phyloP scores from a whole-genome alignment of 2,113 vertebrate species.

The Gavialis gangeticus region DNA sequence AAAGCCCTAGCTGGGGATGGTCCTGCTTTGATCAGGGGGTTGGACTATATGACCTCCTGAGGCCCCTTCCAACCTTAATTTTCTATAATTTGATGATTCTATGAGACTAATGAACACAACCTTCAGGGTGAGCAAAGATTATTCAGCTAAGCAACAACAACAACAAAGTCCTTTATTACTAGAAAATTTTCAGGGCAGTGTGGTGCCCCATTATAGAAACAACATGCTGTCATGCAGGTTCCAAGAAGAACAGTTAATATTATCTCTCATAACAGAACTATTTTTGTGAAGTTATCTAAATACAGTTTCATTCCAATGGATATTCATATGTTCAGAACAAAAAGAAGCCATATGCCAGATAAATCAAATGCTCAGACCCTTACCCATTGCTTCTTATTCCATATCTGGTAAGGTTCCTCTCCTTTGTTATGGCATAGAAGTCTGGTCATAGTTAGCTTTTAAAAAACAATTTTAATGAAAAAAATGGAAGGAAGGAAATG shows the following conservation, averaged over 20 bases:
- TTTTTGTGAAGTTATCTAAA: not conserved
- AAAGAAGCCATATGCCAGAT: not conserved
- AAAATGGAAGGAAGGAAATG: not conserved
- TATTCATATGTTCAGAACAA: not conserved
- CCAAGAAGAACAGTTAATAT: not conserved
- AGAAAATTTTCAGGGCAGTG: not conserved
- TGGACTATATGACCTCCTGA: too few species aligned
- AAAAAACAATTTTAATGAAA: not conserved
- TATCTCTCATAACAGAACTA: accelerated
- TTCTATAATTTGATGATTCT: too few species aligned
- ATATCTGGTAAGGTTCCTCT: not conserved
- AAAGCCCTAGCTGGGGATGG: too few species aligned
- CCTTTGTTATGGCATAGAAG: not conserved
- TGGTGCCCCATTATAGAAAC: not conserved
- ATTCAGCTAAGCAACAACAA: not conserved
- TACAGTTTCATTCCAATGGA: not conserved
- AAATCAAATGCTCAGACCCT: not conserved
- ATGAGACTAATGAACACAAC: not conserved
- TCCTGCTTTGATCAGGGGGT: too few species aligned
- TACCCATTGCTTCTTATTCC: not conserved
- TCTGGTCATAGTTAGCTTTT: not conserved
- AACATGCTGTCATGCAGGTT: not conserved
- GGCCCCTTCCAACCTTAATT: too few species aligned
- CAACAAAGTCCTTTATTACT: not conserved
- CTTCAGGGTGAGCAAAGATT: not conserved